phyloP scores from a whole-genome alignment of 1,140 invertebrate species.

The Nylanderia fulva region DNA sequence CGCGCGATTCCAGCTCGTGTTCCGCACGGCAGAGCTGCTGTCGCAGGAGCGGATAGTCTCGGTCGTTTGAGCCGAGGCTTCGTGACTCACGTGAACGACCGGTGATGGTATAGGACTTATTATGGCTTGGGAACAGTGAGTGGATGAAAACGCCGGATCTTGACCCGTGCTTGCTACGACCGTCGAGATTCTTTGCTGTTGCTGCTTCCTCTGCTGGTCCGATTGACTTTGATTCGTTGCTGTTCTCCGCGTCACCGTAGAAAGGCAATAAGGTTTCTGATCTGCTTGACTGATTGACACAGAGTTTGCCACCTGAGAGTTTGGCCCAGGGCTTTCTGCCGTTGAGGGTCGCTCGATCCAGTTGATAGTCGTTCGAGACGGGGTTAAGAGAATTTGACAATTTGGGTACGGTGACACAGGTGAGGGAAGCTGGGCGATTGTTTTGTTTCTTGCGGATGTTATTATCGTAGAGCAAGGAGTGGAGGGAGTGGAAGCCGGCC shows the following conservation, averaged over 20 bases:
- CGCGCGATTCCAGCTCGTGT: slow-evolving; percentile 62
- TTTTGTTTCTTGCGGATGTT: slow-evolving; percentile 70
- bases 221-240: slow-evolving; percentile 57
- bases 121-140: slow-evolving; percentile 82
- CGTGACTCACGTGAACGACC: slow-evolving; percentile 74
- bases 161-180: slow-evolving; percentile 52
- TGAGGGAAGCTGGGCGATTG: slow-evolving; percentile 71
- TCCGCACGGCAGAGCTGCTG: slow-evolving; percentile 57
- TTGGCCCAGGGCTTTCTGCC: slow-evolving; percentile 65
- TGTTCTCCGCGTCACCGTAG: slow-evolving; percentile 60
- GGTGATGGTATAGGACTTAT: slow-evolving; percentile 82
- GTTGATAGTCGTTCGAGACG: slow-evolving; percentile 56
- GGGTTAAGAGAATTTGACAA: slow-evolving; percentile 60
- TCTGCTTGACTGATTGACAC: slow-evolving; percentile 64
- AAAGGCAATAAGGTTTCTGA: slow-evolving; percentile 64
- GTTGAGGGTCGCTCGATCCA: slow-evolving; percentile 68
- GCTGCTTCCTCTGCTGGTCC: slow-evolving; percentile 53
- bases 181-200: slow-evolving; percentile 31
- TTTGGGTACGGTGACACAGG: slow-evolving; percentile 67
- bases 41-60: slow-evolving; percentile 56
- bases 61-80: slow-evolving; percentile 63
- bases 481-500: slow-evolving; percentile 52
- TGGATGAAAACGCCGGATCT: slow-evolving; percentile 77
- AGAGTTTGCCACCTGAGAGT: slow-evolving; percentile 61
- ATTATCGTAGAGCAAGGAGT: slow-evolving; percentile 60